These are phyloP conservation scores for Laterallus jamaicensis DNA, from an alignment of 2,113 vertebrate species.

Conservation along the genomic window DNA sequence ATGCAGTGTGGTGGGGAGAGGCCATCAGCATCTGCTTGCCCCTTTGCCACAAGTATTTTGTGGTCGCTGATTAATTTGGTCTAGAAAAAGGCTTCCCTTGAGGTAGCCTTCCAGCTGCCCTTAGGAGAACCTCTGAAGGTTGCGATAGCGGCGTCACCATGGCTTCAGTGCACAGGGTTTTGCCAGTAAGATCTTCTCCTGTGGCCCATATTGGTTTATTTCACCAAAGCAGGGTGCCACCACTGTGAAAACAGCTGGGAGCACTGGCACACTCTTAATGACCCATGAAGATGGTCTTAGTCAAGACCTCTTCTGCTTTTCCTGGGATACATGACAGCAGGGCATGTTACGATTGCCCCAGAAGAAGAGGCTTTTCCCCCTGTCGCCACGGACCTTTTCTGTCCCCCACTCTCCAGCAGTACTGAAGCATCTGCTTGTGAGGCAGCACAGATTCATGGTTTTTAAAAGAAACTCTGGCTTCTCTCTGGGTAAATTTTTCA, in stretches of 20 bases:
- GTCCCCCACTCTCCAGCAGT: background rate
- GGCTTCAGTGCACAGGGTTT: background rate
- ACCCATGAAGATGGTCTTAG: background rate
- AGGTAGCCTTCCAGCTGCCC: background rate
- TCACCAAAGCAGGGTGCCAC: background rate
- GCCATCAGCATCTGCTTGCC: background rate
- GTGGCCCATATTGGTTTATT: background rate
- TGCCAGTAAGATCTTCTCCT: background rate
- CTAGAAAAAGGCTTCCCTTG: background rate
- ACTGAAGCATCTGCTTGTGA: background rate
- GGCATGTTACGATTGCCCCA: background rate
- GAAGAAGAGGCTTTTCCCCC: background rate
- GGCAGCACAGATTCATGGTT: background rate
- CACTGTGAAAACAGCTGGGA: background rate
- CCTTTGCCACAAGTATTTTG: background rate
- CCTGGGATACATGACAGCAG: background rate
- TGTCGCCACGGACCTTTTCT: background rate
- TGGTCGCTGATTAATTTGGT: background rate
- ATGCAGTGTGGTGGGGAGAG: background rate
- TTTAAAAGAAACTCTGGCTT: background rate
- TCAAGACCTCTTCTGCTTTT: background rate
- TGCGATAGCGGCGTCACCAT: background rate
- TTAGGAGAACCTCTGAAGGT: background rate
- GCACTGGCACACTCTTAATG: background rate
- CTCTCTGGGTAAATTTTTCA: background rate